Conservation (phyloP, 2,113 vertebrate genomes). For the Pyrgilauda ruficollis region DNA sequence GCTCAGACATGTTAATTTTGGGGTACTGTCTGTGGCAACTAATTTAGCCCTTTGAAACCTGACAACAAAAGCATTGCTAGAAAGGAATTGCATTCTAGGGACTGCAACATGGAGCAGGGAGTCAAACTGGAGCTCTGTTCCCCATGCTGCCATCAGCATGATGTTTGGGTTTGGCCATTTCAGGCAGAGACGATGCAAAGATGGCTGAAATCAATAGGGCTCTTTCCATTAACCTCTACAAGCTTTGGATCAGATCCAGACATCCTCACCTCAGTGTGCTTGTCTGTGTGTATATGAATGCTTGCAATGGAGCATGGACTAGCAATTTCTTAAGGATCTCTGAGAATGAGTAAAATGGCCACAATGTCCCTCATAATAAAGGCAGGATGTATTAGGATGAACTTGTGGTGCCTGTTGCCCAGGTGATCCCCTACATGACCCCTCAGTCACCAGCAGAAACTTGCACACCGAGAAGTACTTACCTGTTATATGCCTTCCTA, state of each 20-base stretch:
- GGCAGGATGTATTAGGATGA: not conserved
- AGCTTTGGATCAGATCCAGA: not conserved
- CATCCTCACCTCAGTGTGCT: not conserved
- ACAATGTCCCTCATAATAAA: accelerated
- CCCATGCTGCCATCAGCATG: not conserved
- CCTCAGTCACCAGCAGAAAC: not conserved
- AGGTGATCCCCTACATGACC: not conserved
- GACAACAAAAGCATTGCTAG: not conserved
- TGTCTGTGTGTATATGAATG: accelerated
- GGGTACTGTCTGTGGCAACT: not conserved
- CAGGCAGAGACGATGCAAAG: not conserved
- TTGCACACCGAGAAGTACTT: not conserved
- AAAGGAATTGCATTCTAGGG: not conserved
- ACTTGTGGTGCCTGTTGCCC: not conserved
- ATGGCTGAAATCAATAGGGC: not conserved
- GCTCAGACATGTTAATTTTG: not conserved
- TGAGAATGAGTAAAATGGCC: not conserved
- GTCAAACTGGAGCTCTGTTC: not conserved
- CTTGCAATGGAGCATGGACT: not conserved
- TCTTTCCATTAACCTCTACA: not conserved
- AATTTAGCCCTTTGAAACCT: slow-evolving; percentile 16
- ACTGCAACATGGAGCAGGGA: not conserved
- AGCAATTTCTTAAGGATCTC: not conserved
- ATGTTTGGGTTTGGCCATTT: not conserved
- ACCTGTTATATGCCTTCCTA: not conserved